Evolutionary conservation across 64 coral and sea anemone genomes (phyloP).

Genomic region (Exaiptasia diaphana): DNA sequence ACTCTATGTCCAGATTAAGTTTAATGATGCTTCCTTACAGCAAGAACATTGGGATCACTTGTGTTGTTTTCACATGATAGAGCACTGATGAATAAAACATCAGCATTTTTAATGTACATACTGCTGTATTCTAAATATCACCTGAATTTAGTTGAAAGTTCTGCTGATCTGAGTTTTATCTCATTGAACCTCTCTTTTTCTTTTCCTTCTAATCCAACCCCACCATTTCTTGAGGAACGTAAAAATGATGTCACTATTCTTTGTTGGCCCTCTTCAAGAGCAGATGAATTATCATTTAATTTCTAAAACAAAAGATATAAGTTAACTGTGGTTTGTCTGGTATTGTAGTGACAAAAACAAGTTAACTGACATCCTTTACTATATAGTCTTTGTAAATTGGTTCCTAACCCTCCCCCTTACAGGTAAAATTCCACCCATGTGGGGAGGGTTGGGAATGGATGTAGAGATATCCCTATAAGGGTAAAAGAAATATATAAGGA

Average conservation of each 20-base stretch:
- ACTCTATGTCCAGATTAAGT: not conserved
- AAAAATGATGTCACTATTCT: conserved; percentile 67
- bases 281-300: conserved; percentile 24
- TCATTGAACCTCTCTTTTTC: conserved; percentile 74
- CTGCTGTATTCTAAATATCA: no score
- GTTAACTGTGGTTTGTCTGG: not conserved
- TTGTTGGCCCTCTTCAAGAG: conserved; percentile 70
- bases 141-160: conserved; percentile 83
- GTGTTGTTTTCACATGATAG: no score
- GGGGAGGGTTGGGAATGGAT: not conserved
- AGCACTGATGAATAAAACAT: no score
- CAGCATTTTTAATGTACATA: no score
- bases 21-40: not conserved
- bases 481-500: no score
- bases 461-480: not conserved
- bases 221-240: conserved; percentile 83
- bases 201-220: conserved; percentile 59
- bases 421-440: no score
- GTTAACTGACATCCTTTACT: not conserved
- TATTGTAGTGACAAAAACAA: not conserved
- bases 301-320: conserved; percentile 36
- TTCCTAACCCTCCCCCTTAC: no score
- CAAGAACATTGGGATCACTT: no score
- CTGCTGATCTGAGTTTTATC: conserved; percentile 68
- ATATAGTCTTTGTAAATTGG: not conserved